Conservation (phyloP, 2,888 invertebrate genomes). For the Andrena dorsata region DNA sequence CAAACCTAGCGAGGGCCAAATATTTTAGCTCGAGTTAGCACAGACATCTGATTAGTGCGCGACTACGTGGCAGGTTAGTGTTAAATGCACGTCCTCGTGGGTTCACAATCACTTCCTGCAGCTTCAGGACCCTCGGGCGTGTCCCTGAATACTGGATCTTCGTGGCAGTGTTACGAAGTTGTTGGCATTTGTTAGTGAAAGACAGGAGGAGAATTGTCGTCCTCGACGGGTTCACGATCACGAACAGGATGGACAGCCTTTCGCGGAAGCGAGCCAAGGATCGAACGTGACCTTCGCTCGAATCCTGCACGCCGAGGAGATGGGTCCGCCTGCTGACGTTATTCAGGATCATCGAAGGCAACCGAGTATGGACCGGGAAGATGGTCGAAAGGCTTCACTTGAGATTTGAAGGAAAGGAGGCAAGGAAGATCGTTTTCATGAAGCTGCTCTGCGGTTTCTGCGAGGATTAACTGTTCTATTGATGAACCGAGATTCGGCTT, state of each 20-base stretch:
- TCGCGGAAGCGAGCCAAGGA: slow-evolving; percentile 48
- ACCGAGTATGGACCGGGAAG: neutral
- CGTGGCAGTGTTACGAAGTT: slow-evolving; percentile 5
- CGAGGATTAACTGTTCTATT: neutral
- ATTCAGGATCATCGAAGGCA: neutral
- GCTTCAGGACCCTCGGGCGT: neutral
- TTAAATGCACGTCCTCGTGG: neutral
- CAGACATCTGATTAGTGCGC: slow-evolving; percentile 29
- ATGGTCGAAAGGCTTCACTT: neutral
- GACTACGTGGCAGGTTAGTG: neutral
- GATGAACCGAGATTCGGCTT: neutral
- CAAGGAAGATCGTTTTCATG: neutral
- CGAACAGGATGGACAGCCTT: slow-evolving; percentile 23
- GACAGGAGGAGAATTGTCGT: slow-evolving; percentile 24
- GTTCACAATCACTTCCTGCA: slow-evolving; percentile 8
- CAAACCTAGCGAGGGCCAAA: no score
- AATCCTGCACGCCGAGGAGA: slow-evolving; percentile 22
- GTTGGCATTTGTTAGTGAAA: slow-evolving; percentile 25
- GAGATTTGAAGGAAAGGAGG: neutral
- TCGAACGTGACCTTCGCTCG: slow-evolving; percentile 44
- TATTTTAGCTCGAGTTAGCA: slow-evolving; percentile 25
- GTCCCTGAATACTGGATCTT: slow-evolving; percentile 17
- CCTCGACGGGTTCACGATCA: slow-evolving; percentile 59
- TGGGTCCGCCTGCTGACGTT: neutral
- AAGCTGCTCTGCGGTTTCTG: neutral